These are phyloP conservation scores for Eurypyga helias DNA, from an alignment of 2,113 vertebrate species.

Conservation along the genomic window DNA sequence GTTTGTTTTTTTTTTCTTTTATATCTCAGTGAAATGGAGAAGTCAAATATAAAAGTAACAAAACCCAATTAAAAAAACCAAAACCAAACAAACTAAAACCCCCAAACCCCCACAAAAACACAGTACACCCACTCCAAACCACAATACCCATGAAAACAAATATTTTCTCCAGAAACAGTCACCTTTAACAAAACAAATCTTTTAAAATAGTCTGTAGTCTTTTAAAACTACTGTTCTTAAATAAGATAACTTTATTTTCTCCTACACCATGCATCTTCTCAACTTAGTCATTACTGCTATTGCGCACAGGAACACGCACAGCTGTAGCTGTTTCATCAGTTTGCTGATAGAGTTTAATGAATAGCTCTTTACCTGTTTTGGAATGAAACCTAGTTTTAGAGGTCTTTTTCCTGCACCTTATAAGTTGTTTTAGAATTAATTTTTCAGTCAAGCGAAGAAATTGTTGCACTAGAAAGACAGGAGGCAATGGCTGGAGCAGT, in stretches of 20 bases:
- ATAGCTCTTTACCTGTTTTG: background rate
- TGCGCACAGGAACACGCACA: background rate
- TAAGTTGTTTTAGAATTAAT: background rate
- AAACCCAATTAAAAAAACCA: background rate
- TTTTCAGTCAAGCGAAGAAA: background rate
- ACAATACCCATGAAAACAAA: background rate
- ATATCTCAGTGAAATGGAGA: background rate
- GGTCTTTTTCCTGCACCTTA: background rate
- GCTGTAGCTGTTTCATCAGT: background rate
- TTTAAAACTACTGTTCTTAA: background rate
- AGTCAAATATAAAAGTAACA: background rate
- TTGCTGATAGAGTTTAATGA: background rate
- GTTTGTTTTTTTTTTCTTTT: background rate
- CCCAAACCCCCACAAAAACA: accelerated
- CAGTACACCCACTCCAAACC: accelerated
- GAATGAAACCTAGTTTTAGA: background rate
- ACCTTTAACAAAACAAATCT: background rate
- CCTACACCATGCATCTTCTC: background rate
- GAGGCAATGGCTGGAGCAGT: background rate
- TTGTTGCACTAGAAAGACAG: background rate
- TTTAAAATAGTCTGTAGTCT: background rate
- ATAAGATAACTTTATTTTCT: background rate
- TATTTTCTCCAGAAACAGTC: background rate
- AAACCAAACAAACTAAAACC: too few relatives aligned
- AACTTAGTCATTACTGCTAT: background rate